Conservation (phyloP, 2,113 vertebrate genomes). For the Henicopernis longicauda region DNA sequence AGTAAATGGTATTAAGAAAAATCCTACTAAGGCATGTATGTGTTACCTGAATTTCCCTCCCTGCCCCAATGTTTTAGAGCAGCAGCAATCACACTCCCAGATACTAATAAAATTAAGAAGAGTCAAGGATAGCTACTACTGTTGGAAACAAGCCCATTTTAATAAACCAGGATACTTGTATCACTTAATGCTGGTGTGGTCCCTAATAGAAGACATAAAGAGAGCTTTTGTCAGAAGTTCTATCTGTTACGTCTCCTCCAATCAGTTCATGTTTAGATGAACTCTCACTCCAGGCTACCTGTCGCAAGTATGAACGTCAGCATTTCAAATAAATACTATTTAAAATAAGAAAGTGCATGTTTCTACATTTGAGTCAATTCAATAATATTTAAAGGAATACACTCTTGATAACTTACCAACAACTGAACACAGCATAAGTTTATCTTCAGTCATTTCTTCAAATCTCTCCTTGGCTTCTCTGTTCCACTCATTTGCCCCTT, state of each 20-base stretch:
- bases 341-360: neutral
- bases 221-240: neutral
- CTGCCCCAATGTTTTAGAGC: neutral
- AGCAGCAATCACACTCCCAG: neutral
- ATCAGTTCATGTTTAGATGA: neutral
- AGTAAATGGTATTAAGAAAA: neutral
- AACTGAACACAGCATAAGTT: slow-evolving; percentile 75
- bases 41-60: neutral
- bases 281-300: neutral
- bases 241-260: neutral
- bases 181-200: neutral
- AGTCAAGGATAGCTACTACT: neutral
- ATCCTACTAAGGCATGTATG: neutral
- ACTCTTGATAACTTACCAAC: slow-evolving; percentile 70
- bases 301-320: accelerated
- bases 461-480: slow-evolving; percentile 77
- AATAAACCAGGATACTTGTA: neutral
- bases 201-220: neutral
- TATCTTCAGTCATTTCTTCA: slow-evolving; percentile 77
- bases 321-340: neutral
- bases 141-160: neutral
- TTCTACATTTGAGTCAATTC: neutral
- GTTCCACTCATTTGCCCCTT: slow-evolving; percentile 74
- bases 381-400: neutral
- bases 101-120: neutral